These are phyloP conservation scores for Cotesia vestalis DNA, from an alignment of 1,140 invertebrate species.

Conservation along the genomic window DNA sequence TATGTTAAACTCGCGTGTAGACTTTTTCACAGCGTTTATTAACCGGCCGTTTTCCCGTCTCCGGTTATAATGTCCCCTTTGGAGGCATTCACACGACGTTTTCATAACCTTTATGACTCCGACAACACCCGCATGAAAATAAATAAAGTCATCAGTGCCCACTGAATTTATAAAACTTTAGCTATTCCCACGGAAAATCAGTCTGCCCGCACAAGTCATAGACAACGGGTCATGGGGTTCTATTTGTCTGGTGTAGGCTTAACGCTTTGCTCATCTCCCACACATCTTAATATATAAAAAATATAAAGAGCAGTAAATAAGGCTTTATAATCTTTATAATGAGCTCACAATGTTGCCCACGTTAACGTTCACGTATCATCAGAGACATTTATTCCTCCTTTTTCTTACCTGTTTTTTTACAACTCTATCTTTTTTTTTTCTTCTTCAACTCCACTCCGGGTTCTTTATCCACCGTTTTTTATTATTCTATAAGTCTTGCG, in stretches of 20 bases:
- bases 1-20: not conserved
- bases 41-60: not conserved
- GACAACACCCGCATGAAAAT: constrained; percentile 14
- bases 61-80: not conserved
- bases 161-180: not conserved
- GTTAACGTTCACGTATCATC: not conserved
- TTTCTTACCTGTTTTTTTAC: not conserved
- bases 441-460: not conserved
- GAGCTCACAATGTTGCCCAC: constrained; percentile 3
- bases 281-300: not conserved
- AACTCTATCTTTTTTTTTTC: not conserved
- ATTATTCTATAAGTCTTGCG: constrained; percentile 10
- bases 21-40: not conserved
- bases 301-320: not conserved
- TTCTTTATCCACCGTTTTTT: constrained; percentile 2
- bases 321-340: not conserved
- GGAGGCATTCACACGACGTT: not conserved
- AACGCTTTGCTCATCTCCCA: not conserved
- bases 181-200: constrained; percentile 1
- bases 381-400: not conserved
- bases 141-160: constrained; percentile 13
- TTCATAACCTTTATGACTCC: constrained; percentile 1
- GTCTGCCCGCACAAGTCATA: constrained; percentile 14
- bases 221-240: not conserved
- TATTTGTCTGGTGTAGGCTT: not conserved